Conservation (phyloP, 2,888 invertebrate species). For the Invenusta paracnida region DNA sequence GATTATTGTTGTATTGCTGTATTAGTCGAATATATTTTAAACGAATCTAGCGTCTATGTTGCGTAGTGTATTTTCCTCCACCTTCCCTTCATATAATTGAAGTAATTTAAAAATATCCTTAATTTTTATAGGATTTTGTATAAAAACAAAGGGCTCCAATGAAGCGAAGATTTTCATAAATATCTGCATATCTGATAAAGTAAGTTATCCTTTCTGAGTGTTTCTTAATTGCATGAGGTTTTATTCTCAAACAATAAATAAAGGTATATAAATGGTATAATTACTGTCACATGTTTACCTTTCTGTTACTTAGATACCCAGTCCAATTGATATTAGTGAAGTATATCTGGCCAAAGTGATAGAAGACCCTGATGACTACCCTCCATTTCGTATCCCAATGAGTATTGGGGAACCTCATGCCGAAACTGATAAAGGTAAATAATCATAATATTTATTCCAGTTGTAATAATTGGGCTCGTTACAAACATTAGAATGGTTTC, state of each 20-base stretch:
- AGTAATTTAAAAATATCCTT: no score
- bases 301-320: constrained; percentile 52
- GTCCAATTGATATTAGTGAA: constrained; percentile 59
- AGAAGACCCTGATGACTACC: constrained; percentile 67
- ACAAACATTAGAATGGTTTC: no score
- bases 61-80: no score
- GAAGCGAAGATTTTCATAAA: constrained; percentile 69
- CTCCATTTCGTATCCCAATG: constrained; percentile 77
- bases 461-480: background rate
- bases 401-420: constrained; percentile 77
- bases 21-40: background rate
- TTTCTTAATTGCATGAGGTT: background rate
- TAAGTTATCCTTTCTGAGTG: constrained; percentile 66
- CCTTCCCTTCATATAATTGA: no score
- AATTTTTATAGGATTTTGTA: constrained; percentile 51
- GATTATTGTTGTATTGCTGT: no score
- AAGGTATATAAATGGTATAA: no score
- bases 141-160: constrained; percentile 54
- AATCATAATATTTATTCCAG: no score
- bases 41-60: no score
- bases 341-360: constrained; percentile 69
- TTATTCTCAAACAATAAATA: no score
- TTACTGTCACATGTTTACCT: background rate
- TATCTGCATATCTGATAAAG: constrained; percentile 71
- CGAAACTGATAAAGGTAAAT: constrained; percentile 71